These are phyloP conservation scores for Epizoanthus scotinus DNA, from an alignment of 92 coral and sea anemone genomes.

Conservation along the genomic window DNA sequence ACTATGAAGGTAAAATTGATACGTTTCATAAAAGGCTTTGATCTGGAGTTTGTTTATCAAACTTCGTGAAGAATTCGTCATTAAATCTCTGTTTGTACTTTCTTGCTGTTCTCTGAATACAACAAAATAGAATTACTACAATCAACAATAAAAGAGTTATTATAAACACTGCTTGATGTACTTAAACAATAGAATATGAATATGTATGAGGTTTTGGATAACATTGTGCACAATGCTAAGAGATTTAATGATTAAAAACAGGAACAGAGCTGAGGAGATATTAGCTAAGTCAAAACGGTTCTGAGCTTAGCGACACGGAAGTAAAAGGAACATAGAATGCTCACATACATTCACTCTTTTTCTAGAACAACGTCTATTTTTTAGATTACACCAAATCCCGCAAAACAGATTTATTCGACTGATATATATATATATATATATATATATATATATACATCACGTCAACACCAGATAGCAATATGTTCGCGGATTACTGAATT, in stretches of 20 bases:
- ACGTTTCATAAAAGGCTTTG: background rate
- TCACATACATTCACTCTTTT: no score
- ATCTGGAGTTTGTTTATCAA: conserved; percentile 20
- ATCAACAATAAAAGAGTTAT: conserved; percentile 19
- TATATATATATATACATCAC: no score
- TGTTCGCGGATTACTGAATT: no score
- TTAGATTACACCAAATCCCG: no score
- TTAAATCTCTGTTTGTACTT: conserved; percentile 18
- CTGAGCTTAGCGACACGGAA: no score
- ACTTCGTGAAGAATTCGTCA: conserved; percentile 4
- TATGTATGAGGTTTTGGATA: background rate
- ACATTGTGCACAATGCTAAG: background rate
- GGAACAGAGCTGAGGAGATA: background rate
- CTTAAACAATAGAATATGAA: background rate
- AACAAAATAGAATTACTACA: conserved; percentile 2
- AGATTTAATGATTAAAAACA: background rate
- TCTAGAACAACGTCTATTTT: no score
- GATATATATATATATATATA: no score
- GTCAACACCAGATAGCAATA: no score
- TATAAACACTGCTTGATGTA: conserved; percentile 37
- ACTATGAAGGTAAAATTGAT: background rate
- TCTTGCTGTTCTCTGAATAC: background rate
- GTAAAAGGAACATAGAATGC: no score
- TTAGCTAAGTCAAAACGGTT: no score
- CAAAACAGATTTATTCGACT: no score